These are phyloP conservation scores for Osmerus eperlanus DNA, from an alignment of 2,113 vertebrate species.

Conservation along the genomic window DNA sequence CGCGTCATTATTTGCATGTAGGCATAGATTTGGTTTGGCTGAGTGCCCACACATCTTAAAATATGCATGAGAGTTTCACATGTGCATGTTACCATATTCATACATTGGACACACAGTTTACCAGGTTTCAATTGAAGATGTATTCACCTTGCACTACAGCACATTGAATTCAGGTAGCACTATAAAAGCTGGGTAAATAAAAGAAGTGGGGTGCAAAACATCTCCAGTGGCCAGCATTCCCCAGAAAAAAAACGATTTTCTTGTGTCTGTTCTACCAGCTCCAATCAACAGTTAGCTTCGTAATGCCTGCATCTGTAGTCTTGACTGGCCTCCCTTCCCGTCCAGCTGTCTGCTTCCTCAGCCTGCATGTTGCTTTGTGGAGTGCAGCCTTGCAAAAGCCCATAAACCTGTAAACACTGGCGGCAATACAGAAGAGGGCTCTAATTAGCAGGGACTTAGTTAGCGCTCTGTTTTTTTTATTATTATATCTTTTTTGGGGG, in stretches of 20 bases:
- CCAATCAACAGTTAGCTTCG: too few relatives aligned
- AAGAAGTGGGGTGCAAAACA: not conserved
- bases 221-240: not conserved
- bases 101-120: too few relatives aligned
- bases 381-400: conserved; percentile 29
- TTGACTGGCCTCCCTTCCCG: not conserved
- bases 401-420: conserved; percentile 49
- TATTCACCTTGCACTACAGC: too few relatives aligned
- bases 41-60: conserved; percentile 5
- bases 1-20: not conserved
- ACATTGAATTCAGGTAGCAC: too few relatives aligned
- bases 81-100: too few relatives aligned
- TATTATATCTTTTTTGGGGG: not conserved
- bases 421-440: conserved; percentile 47
- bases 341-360: conserved; percentile 1
- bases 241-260: not conserved
- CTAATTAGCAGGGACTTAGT: conserved; percentile 61
- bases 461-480: conserved; percentile 35
- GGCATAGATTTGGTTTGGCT: not conserved
- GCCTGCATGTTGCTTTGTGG: conserved; percentile 12
- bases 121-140: too few relatives aligned
- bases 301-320: too few relatives aligned
- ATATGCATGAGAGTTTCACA: conserved; percentile 7
- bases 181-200: too few relatives aligned
- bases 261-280: not conserved